Evolutionary conservation across 2,888 invertebrate genomes (phyloP).

Genomic region (Macrosoma leucophasiata): DNA sequence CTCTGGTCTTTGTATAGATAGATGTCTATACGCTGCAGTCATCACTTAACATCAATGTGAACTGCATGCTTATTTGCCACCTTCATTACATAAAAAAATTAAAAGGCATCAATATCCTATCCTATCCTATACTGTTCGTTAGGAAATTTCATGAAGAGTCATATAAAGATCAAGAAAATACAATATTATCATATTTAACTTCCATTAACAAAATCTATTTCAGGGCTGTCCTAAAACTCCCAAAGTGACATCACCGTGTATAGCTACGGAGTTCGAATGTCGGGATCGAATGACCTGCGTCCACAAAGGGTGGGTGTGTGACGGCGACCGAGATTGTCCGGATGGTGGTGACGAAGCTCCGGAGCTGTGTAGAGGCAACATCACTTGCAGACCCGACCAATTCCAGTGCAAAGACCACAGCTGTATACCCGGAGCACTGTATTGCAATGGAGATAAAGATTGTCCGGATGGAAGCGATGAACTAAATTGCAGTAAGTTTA

Average conservation of each 20-base stretch:
- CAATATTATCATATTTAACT: too few relatives aligned
- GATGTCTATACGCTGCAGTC: too few relatives aligned
- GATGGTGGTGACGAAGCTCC: constrained; percentile 87
- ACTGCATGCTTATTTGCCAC: too few relatives aligned
- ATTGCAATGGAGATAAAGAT: constrained; percentile 88
- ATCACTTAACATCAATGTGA: too few relatives aligned
- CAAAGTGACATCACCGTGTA: constrained; percentile 78
- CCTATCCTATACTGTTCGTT: too few relatives aligned
- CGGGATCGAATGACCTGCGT: constrained; percentile 87
- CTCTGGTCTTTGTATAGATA: too few relatives aligned
- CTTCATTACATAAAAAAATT: too few relatives aligned
- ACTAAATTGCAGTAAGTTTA: constrained; percentile 82
- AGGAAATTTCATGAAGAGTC: too few relatives aligned
- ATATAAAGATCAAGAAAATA: too few relatives aligned
- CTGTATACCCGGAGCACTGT: constrained; percentile 87
- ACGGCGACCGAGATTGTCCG: constrained; percentile 88
- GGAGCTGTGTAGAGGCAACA: constrained; percentile 78
- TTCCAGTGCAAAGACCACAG: constrained; percentile 89
- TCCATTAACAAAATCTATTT: too few relatives aligned
- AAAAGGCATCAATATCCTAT: too few relatives aligned
- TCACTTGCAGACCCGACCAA: constrained; percentile 89
- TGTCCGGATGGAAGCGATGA: constrained; percentile 93
- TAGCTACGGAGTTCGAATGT: constrained; percentile 85
- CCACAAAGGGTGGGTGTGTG: constrained; percentile 88
- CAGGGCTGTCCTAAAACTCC: constrained; percentile 78